Base-by-base conservation (phyloP, 2,113 vertebrate species). In the Redunca redunca region DNA sequence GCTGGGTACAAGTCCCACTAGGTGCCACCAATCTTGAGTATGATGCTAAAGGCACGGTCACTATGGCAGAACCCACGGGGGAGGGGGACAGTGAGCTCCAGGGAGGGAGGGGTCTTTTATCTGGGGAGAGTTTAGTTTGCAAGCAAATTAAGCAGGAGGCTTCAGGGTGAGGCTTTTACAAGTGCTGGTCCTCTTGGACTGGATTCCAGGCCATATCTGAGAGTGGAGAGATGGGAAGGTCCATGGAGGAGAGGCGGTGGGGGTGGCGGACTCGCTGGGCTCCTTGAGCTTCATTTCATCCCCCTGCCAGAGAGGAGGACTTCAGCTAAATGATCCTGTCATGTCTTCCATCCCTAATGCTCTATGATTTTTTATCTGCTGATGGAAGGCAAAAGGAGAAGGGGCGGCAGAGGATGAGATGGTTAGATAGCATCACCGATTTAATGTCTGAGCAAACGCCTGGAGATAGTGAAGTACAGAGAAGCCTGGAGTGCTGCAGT, bases 231-330 rank as follows among this genome's bases (percentile, higher is more conserved):
- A 19, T 21, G 6, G 17, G 33, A 17, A 21, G 33, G 55, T 48
- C 8, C 48, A 1, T 1, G 17, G 30, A 50, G 2, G 30, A 67
- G 26, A 11, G 17, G 2, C 11, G 0, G 7, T 30, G 6, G 36
- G 46, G 16, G 28, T 33, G 36, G 26, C 7, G 5, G 23, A 23
- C n/a, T 9, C 0, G 2, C 3, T 5, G n/a, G 2, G 12, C 17
- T 53, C 15, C 1, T 12, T n/a, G 74, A 48, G 21, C 26, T 40
- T 89, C 36, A 33, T 71, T 71, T 17, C 64, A 15, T 23, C 28
- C 25, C 57, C 28, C 4, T 28, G 8, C 10, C 36, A 55, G 13
- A 48, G 67, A 23, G 6, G 16, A 60, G 36, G 26, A 2, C 10
- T 36, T 71, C 15, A n/a, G 43, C 23, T 80, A 21, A 60, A 71